These are phyloP conservation scores for Illadopsis cleaveri DNA, from an alignment of 2,113 vertebrate species.

Conservation along the genomic window DNA sequence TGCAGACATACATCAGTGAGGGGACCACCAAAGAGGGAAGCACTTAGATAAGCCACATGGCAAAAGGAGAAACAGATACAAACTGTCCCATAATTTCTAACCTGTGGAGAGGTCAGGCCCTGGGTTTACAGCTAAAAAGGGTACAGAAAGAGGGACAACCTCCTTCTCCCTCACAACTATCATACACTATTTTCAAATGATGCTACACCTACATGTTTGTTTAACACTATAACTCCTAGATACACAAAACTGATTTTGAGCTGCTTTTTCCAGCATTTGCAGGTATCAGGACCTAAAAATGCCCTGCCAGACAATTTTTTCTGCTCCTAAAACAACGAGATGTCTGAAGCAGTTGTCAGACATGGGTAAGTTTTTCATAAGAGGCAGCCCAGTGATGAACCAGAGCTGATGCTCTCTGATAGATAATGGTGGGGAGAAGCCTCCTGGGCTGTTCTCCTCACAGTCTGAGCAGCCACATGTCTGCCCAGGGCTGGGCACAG, in stretches of 20 bases:
- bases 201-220: neutral
- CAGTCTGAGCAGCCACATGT: neutral
- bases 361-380: neutral
- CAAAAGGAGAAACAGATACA: neutral
- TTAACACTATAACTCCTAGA: neutral
- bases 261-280: neutral
- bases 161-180: neutral
- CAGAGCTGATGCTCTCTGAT: neutral
- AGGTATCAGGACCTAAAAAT: neutral
- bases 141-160: neutral
- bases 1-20: neutral
- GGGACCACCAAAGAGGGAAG: neutral
- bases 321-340: rapidly evolving
- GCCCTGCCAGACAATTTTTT: neutral
- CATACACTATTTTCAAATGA: neutral
- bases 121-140: neutral
- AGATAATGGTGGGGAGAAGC: neutral
- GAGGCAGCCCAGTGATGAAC: neutral
- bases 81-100: neutral
- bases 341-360: neutral
- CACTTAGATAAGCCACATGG: neutral
- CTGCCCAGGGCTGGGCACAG: neutral
- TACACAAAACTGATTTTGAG: neutral
- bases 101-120: neutral
- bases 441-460: neutral